Evolutionary conservation across 2,888 invertebrate species (phyloP).

Genomic region (Nomada goodeniana): DNA sequence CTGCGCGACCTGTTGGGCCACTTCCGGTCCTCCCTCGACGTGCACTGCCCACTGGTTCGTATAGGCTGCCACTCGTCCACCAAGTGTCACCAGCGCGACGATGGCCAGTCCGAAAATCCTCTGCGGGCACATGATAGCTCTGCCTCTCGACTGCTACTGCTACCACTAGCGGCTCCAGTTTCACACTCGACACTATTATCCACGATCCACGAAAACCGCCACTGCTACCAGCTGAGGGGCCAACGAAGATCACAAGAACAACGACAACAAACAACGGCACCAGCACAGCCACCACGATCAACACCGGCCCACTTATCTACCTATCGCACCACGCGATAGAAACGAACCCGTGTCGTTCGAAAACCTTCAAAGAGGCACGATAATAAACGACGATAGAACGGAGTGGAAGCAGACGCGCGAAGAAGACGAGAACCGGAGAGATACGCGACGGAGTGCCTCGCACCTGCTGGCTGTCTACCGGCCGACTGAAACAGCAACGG

Average conservation of each 20-base stretch:
- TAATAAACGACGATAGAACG: neutral
- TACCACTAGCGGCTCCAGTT: slow-evolving; percentile 62
- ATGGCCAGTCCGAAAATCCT: slow-evolving; percentile 77
- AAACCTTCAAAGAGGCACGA: neutral
- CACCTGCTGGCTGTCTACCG: slow-evolving; percentile 62
- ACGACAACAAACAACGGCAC: slow-evolving; percentile 59
- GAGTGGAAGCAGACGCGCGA: neutral
- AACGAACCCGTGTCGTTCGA: neutral
- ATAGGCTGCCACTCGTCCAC: slow-evolving; percentile 80
- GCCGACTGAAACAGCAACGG: slow-evolving; percentile 60
- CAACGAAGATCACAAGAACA: slow-evolving; percentile 50
- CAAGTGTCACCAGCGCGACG: slow-evolving; percentile 70
- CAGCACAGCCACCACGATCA: slow-evolving; percentile 45
- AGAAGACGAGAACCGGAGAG: neutral
- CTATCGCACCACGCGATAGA: slow-evolving; percentile 10
- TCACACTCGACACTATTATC: slow-evolving; percentile 56
- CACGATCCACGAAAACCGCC: slow-evolving; percentile 63
- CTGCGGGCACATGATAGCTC: slow-evolving; percentile 77
- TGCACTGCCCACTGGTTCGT: slow-evolving; percentile 88
- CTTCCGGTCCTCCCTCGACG: slow-evolving; percentile 85
- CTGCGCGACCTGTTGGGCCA: slow-evolving; percentile 85
- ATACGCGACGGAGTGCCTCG: slow-evolving; percentile 15
- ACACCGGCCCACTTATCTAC: slow-evolving; percentile 36
- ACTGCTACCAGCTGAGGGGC: slow-evolving; percentile 55
- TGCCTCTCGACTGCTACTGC: slow-evolving; percentile 56